Conservation (phyloP, 2,888 invertebrate genomes). For the Marronus borbonicus region DNA sequence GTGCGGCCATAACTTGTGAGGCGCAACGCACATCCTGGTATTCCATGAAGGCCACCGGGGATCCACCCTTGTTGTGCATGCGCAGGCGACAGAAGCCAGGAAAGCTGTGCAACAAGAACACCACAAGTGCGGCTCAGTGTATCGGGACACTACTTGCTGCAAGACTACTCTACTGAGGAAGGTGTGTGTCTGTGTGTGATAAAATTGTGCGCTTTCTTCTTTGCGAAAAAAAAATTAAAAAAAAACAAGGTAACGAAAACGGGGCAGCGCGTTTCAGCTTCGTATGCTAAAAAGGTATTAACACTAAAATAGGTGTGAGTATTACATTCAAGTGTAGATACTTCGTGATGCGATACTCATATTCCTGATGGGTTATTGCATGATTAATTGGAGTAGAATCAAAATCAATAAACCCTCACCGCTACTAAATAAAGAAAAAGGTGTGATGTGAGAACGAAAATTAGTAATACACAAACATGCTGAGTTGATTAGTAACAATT, state of each 20-base stretch:
- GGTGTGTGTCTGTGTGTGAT: conserved; percentile 33
- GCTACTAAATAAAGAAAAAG: conserved; percentile 28
- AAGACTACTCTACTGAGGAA: conserved; percentile 37
- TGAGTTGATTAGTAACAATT: conserved; percentile 16
- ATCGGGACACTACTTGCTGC: conserved; percentile 41
- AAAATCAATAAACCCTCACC: conserved; percentile 29
- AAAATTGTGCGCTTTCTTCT: conserved; percentile 13
- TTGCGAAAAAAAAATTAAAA: neutral
- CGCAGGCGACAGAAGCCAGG: conserved; percentile 98
- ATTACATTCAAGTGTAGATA: neutral
- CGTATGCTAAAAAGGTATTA: neutral
- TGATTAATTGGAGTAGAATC: conserved; percentile 3
- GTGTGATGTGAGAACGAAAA: conserved; percentile 26
- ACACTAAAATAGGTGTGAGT: conserved; percentile 6
- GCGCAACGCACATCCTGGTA: conserved; percentile 95
- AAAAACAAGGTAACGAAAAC: neutral
- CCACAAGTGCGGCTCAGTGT: conserved; percentile 64
- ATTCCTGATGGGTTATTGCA: conserved; percentile 4
- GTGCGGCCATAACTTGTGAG: conserved; percentile 91
- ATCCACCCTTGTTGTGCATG: conserved; percentile 91
- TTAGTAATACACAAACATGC: conserved; percentile 43
- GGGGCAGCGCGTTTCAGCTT: neutral
- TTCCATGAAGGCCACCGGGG: conserved; percentile 98
- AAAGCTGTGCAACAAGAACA: conserved; percentile 85
- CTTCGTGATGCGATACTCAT: conserved; percentile 8